Percentiles rank a stretch among this genome's conserved stretches.
Evolutionary conservation across 2,888 invertebrate species (phyloP).

Genomic region (Brenthis hecate): DNA sequence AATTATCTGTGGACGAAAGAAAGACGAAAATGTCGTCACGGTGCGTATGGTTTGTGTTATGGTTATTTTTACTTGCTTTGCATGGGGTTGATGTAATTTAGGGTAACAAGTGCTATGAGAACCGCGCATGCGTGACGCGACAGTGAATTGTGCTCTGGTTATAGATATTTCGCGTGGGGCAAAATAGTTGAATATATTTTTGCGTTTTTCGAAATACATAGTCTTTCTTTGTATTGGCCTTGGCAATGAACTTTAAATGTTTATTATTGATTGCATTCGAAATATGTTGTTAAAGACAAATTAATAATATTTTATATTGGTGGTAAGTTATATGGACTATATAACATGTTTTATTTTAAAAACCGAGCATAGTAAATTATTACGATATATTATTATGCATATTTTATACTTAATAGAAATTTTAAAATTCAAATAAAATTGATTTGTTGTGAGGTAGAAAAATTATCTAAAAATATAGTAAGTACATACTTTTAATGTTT

Average conservation of each 20-base stretch:
- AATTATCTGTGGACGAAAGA: conserved; percentile 67
- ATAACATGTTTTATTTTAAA: too few species aligned
- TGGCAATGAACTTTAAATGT: conserved; percentile 4
- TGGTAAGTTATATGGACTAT: too few species aligned
- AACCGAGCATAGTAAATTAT: too few species aligned
- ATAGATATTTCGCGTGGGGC: conserved; percentile 70
- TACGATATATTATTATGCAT: too few species aligned
- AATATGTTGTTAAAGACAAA: neutral
- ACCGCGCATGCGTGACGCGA: conserved; percentile 76
- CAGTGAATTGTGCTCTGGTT: conserved; percentile 62
- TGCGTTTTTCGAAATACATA: neutral
- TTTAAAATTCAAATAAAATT: neutral
- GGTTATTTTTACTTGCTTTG: conserved; percentile 69
- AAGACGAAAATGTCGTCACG: conserved; percentile 61
- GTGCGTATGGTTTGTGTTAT: conserved; percentile 45
- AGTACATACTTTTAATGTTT: neutral
- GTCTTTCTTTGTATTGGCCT: neutral
- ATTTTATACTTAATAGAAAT: neutral
- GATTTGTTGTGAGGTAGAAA: too few species aligned
- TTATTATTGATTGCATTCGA: neutral
- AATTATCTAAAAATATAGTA: too few species aligned
- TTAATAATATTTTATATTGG: too few species aligned
- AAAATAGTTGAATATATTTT: conserved; percentile 19
- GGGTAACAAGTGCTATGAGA: conserved; percentile 74
- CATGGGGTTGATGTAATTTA: conserved; percentile 78